A percentile compares a stretch with the other conserved stretches of the same genome.
Conservation (phyloP, 2,888 invertebrate genomes). For the Andrena bucephala region DNA sequence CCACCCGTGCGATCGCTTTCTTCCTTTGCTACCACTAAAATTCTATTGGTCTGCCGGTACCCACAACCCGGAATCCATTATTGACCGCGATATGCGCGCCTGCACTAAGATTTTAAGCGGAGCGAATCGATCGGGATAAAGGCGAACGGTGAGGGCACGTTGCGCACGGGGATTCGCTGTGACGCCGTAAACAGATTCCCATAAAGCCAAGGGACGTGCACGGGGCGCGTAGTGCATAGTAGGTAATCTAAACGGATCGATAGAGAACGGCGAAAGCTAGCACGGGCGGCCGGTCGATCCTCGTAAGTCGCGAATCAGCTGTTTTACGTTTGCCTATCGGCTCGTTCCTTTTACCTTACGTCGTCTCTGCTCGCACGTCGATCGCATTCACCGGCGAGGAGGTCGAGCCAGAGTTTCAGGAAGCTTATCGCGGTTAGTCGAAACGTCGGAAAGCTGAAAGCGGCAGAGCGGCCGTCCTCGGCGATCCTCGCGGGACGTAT, state of each 20-base stretch:
- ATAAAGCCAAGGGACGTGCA: slow-evolving; percentile 24
- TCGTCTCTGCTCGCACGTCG: neutral
- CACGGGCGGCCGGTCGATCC: slow-evolving; percentile 28
- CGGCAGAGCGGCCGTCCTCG: no score
- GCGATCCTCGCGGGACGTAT: slow-evolving; percentile 32
- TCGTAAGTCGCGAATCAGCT: slow-evolving; percentile 32
- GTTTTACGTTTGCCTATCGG: slow-evolving; percentile 8
- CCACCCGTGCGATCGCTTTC: slow-evolving; percentile 9
- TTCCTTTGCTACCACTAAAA: neutral
- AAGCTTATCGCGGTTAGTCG: neutral
- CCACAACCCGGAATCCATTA: slow-evolving; percentile 9
- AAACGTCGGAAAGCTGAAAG: slow-evolving; percentile 14
- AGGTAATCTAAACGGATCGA: slow-evolving; percentile 2
- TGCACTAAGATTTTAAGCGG: no score
- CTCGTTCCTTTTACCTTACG: neutral
- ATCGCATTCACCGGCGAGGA: neutral
- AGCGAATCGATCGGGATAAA: slow-evolving; percentile 1
- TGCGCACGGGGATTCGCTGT: slow-evolving; percentile 28
- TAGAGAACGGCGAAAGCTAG: neutral
- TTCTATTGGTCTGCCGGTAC: slow-evolving; percentile 3
- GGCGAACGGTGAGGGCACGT: slow-evolving; percentile 9
- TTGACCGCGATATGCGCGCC: slow-evolving; percentile 5
- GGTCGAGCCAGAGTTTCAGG: neutral
- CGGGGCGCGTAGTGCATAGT: neutral
- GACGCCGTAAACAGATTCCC: slow-evolving; percentile 35